These are phyloP conservation scores for Paragorgia papillata DNA, from an alignment of 92 coral and sea anemone species.

Conservation along the genomic window DNA sequence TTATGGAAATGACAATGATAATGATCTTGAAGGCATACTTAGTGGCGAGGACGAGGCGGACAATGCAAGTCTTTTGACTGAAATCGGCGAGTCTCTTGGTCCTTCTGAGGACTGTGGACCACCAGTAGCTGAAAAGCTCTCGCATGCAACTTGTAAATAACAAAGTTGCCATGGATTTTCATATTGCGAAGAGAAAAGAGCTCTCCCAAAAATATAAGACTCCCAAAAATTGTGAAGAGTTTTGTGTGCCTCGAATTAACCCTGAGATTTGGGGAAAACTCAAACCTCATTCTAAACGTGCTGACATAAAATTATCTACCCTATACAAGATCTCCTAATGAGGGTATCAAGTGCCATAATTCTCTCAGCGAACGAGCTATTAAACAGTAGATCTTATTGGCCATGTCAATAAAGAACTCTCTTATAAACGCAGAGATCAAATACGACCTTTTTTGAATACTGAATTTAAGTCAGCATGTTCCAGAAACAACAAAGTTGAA, in stretches of 20 bases:
- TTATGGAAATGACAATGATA: slow-evolving; percentile 3
- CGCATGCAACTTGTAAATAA: slow-evolving; percentile 28
- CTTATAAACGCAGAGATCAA: not conserved
- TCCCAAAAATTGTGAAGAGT: slow-evolving; percentile 1
- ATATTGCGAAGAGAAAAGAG: slow-evolving; percentile 48
- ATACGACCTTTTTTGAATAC: not conserved
- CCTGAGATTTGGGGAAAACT: slow-evolving; percentile 45
- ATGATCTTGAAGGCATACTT: not conserved
- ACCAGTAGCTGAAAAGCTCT: slow-evolving; percentile 10
- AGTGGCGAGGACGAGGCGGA: slow-evolving; percentile 24
- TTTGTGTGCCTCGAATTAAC: not conserved
- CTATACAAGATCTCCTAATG: not conserved
- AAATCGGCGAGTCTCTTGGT: slow-evolving; percentile 17
- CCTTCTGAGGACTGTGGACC: slow-evolving; percentile 37
- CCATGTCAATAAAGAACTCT: not conserved
- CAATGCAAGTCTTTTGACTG: slow-evolving; percentile 31
- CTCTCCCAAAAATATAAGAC: not conserved
- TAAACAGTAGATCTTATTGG: not conserved
- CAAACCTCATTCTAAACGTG: not conserved
- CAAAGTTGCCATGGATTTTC: slow-evolving; percentile 30
- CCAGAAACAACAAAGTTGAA: not conserved
- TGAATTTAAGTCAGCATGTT: not conserved
- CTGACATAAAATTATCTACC: slow-evolving; percentile 4
- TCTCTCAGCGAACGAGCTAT: no score
- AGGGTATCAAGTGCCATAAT: not conserved